A percentile compares a stretch with the other conserved stretches of the same genome.
Evolutionary conservation across 1,140 invertebrate species (phyloP).

Genomic region (Globodera ellingtonae): DNA sequence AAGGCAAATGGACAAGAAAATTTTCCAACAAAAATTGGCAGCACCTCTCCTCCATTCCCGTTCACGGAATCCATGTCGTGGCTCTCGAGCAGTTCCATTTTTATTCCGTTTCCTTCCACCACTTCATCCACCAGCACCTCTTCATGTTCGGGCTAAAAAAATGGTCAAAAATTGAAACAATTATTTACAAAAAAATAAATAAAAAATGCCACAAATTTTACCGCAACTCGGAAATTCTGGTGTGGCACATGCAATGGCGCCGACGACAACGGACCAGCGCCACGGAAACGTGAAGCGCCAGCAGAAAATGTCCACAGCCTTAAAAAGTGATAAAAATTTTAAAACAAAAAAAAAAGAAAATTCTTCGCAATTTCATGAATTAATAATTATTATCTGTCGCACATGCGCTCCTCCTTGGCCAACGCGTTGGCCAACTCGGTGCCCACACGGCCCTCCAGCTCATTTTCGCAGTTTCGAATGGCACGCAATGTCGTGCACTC

Average conservation of each 20-base stretch:
- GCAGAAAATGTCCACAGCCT: neutral
- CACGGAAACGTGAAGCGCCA: neutral
- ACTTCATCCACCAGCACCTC: neutral
- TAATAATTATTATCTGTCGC: neutral
- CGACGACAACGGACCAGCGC: no score
- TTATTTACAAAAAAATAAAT: no score
- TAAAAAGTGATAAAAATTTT: no score
- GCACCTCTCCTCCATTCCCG: neutral
- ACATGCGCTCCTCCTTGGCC: conserved; percentile 1
- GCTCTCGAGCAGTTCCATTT: neutral
- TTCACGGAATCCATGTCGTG: no score
- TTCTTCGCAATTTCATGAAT: neutral
- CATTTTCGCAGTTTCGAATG: conserved; percentile 33
- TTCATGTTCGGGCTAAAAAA: neutral
- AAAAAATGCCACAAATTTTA: no score
- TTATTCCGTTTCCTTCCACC: neutral
- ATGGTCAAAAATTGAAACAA: no score
- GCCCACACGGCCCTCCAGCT: conserved; percentile 21
- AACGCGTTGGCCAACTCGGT: neutral
- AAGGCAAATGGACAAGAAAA: no score
- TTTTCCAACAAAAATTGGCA: no score
- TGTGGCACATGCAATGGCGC: no score
- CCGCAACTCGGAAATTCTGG: no score
- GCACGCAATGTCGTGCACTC: conserved; percentile 18
- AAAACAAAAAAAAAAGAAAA: neutral